phyloP scores from a whole-genome alignment of 2,888 invertebrate genomes.

The Ormia ochracea region DNA sequence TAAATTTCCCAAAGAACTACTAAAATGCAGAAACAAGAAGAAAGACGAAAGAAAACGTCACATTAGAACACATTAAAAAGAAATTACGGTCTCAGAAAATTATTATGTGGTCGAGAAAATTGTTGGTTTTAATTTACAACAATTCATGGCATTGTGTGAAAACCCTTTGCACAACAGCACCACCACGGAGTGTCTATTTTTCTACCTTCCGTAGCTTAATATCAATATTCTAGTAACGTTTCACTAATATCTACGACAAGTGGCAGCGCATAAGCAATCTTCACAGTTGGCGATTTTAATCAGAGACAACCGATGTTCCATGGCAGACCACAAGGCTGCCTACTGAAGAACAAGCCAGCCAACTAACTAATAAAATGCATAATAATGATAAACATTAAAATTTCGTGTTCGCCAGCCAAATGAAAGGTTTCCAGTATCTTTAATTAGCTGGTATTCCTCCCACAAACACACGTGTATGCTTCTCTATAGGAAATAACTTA shows the following conservation, averaged over 20 bases:
- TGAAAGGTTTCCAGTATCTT: background rate
- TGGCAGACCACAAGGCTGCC: background rate
- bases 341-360: constrained; percentile 25
- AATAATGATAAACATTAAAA: constrained; percentile 3
- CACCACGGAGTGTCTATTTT: background rate
- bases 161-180: too few relatives aligned
- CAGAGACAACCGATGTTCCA: background rate
- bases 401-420: background rate
- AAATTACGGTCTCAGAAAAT: constrained; percentile 45
- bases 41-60: constrained; percentile 45
- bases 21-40: background rate
- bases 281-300: background rate
- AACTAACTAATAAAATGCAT: constrained; percentile 5
- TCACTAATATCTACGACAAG: background rate
- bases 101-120: background rate
- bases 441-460: background rate
- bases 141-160: background rate
- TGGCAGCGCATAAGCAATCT: background rate
- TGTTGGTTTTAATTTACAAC: background rate
- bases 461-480: background rate
- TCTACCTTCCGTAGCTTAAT: background rate
- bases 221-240: background rate
- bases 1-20: constrained; percentile 43
- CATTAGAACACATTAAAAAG: constrained; percentile 53
- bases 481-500: background rate